Evolutionary conservation across 64 coral and sea anemone genomes (phyloP).

Genomic region (Montipora efflorescens): DNA sequence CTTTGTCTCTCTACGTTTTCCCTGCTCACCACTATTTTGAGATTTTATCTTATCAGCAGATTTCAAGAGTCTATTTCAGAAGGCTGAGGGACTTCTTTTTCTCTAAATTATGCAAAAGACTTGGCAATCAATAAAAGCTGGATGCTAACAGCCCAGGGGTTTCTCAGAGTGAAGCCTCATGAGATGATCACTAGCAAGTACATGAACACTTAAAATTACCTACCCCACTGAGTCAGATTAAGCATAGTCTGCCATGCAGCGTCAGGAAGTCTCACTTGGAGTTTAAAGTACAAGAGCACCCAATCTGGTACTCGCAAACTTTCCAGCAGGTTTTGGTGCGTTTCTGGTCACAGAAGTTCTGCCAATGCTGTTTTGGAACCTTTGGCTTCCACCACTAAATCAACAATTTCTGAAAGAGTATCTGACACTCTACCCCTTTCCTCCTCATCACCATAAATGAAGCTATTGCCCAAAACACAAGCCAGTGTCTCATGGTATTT

Average conservation of each 20-base stretch:
- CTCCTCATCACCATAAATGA: not conserved
- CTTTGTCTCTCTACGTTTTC: not conserved
- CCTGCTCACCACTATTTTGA: not conserved
- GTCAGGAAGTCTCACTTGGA: not conserved
- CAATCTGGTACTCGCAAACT: conserved; percentile 45
- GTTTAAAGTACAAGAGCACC: conserved; percentile 33
- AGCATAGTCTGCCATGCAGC: conserved; percentile 47
- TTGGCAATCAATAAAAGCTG: not conserved
- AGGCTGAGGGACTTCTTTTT: not conserved
- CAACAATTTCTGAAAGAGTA: not conserved
- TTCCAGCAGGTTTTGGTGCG: not conserved
- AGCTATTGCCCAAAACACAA: too few relatives aligned
- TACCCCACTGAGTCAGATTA: conserved; percentile 37
- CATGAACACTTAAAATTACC: not conserved
- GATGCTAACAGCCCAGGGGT: not conserved
- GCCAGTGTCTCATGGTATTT: conserved; percentile 44
- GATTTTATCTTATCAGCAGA: not conserved
- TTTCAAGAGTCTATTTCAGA: not conserved
- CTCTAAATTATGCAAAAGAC: not conserved
- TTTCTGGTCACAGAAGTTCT: not conserved
- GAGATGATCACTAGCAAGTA: not conserved
- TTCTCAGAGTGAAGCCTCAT: not conserved
- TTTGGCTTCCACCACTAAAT: not conserved
- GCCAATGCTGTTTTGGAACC: not conserved
- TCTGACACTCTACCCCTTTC: not conserved